Base-by-base conservation (phyloP, 2,797 vertebrate species). In the Sebastes matsubarae region DNA sequence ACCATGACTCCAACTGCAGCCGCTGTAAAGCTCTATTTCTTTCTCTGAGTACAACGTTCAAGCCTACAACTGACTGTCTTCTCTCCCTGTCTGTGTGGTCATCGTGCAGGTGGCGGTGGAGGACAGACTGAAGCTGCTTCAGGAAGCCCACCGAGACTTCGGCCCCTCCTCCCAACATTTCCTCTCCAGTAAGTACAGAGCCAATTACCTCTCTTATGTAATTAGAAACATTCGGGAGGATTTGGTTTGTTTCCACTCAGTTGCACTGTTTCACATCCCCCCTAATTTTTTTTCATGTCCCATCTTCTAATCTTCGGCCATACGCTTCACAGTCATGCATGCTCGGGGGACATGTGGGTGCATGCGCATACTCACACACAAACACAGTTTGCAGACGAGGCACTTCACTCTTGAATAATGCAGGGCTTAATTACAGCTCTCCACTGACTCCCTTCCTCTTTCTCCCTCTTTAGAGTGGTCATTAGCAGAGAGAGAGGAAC, bases 151-250 rank as follows among this genome's bases (percentile, higher is more conserved):
- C 82, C 88, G 97, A 92, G 98, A 99, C 94, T 99, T 99, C 82
- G 98, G 97, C 79, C 98, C 98, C 54, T 95, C 97, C 60, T 99
- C 98, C 25, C 98, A 99, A 88, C 97, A 98, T 93, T 99, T 99
- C 92, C 97, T 99, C 87, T 99, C 97, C 85, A 97, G 98, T 99
- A 95, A 97, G 98, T 97, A 89, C 42, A 12, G 32, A 66, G 68
- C 64, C 66, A 77, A 61, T 81, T 72, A 71, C 50, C 4, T 68
- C 36, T 85, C 65, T 13, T 14, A 9, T 42, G 60, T 22, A 75
- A 75, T 34, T 29, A 66, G 59, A 72, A 50, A 18, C 54, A 69
- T 68, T 36, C 25, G 57, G 4, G 13, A 50, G 8, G 32, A 24
- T 64, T 71, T 36, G 36, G 30, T 70, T 80, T 58, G 58, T 71